Evolutionary conservation across 2,113 vertebrate species (phyloP), one percentile per base, ranked within the genome.

Genomic region (Cebus imitator): DNA sequence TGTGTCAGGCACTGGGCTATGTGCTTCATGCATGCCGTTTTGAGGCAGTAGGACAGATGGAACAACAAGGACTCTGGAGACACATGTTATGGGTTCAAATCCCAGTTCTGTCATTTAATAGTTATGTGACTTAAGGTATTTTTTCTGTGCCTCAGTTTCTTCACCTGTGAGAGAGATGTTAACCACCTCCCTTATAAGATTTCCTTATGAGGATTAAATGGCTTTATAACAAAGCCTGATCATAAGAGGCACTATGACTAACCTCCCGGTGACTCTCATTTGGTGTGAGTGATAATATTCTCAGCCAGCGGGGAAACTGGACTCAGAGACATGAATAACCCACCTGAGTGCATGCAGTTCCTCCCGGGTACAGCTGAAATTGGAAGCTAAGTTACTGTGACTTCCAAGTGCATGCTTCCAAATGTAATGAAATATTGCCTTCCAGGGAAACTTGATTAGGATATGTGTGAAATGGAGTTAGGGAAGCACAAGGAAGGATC

Each of bases 401-500:
- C 61, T 72, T 30, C 37, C 32, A 2, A 25, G 72, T 1, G 16
- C 0, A 2, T 4, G n/a, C 52, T 45, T 37, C 35, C 13, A 17
- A 9, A 35, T 11, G 0, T 14, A 9, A 57, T 40, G 37, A 73
- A 35, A 21, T 2, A 6, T 9, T 13, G 1, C 18, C 43, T 80
- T n/a, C 40, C 6, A 16, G 16, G 32, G 55, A 8, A 40, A 1
- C 3, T 64, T 1, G 32, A 21, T 27, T 32, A 35, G 50, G 0
- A 9, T 23, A 7, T 18, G 18, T 40, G 0, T 1, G 1, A 27
- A 43, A 55, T 37, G 23, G 52, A 9, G 16, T 16, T 21, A 17
- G 66, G 4, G 27, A 45, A 0, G 32, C 4, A 66, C 45, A 8
- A 8, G 2, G 27, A n/a, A n/a, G 50, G 7, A 13, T 21, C 3